Base-by-base conservation (phyloP, 2,113 vertebrate species). In the Eira barbara region DNA sequence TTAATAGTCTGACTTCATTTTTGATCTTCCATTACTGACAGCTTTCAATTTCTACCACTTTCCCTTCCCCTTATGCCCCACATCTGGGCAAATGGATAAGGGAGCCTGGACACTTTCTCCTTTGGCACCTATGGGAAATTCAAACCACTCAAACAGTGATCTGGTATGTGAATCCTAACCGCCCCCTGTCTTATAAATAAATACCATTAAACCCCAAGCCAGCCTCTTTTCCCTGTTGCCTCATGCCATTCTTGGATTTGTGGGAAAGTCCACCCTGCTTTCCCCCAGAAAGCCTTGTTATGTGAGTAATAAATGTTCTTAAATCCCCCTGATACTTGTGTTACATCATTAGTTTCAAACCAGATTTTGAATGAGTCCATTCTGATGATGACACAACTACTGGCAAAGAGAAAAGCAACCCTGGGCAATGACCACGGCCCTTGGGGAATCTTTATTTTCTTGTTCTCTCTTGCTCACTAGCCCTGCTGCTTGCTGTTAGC, bases 181-280 rank as follows among this genome's bases (percentile, higher is more conserved):
- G 39, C n/a, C 0, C 29, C 4, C 15, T 4, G 23, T 12, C 7
- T 47, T 15, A 18, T 71, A 31, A 49, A 18, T 71, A 31, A 49
- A 36, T 25, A 63, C 23, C 52, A 61, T 39, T 63, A 82, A 63
- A 80, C 36, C 6, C 27, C 27, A 59, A 61, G 65, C 18, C 21
- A 76, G 36, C 6, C 27, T 82, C 47, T 65, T 73, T 76, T 42
- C 36, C 57, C 31, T 59, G 9, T 6, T 45, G 13, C 83, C 15
- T 36, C 36, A 10, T 13, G 15, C 7, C 15, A 23, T 65, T 89
- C 12, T 88, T 80, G 14, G 18, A 89, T 42, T 14, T 85, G 31
- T 4, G 25, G 47, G 13, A 9, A 55, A 36, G 0, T 20, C 36
- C 8, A 74, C 0, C 2, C 2, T 27, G 21, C 21, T 67, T 2